Conservation (phyloP, 2,888 invertebrate species). For the Slavum lentiscoides region DNA sequence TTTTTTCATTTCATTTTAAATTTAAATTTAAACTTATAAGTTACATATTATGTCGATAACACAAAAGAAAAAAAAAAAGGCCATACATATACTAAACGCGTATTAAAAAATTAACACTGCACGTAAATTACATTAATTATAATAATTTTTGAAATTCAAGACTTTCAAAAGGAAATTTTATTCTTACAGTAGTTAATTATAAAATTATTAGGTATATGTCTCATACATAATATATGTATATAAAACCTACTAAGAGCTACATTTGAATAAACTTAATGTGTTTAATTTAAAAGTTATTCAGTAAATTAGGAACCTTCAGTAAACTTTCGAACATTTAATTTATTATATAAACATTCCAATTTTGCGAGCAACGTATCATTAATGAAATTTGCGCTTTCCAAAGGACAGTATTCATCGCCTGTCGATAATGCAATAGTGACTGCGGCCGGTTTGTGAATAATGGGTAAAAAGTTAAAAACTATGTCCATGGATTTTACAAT, state of each 20-base stretch:
- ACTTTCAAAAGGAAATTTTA: background rate
- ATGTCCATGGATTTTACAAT: constrained; percentile 68
- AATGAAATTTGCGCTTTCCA: constrained; percentile 72
- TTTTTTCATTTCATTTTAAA: constrained; percentile 6
- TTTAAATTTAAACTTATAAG: background rate
- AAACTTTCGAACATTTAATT: constrained; percentile 38
- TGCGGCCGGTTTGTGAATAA: constrained; percentile 68
- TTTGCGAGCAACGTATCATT: constrained; percentile 40
- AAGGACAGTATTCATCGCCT: constrained; percentile 86
- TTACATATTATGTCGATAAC: background rate
- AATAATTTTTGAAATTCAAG: background rate
- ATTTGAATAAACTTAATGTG: constrained; percentile 12
- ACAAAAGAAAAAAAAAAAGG: background rate
- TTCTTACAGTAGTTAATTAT: constrained; percentile 9
- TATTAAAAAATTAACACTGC: background rate
- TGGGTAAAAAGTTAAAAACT: constrained; percentile 66
- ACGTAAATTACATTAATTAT: background rate
- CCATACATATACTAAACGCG: background rate
- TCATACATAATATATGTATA: constrained; percentile 19
- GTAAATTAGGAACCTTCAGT: constrained; percentile 37
- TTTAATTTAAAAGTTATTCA: constrained; percentile 18
- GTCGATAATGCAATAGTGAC: constrained; percentile 81
- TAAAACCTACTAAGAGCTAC: constrained; percentile 8
- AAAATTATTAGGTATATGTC: constrained; percentile 20
- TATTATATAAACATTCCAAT: constrained; percentile 42